Evolutionary conservation across 2,797 vertebrate species (phyloP), one percentile per base, ranked within the genome.

Genomic region (Threskiornis aethiopicus): DNA sequence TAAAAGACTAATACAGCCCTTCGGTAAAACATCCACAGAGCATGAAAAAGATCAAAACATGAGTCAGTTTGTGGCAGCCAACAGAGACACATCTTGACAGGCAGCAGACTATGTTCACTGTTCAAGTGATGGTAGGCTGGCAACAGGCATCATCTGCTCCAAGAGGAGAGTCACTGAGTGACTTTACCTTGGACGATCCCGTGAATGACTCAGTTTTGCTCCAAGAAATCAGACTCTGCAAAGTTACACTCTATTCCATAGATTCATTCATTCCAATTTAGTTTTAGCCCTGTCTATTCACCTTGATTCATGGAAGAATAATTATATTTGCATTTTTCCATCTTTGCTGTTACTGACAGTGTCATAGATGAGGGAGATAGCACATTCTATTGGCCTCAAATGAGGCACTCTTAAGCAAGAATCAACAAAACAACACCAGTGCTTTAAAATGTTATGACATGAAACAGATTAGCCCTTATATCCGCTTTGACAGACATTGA

Each of bases 1-100:
- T 49, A 59, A 65, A 65, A 65, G 37, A 71, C 39, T 44, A 77
- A 67, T 13, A 84, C 29, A 89, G 54, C 35, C 31, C 54, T 77
- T 90, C 21, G 80, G 47, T 24, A 83, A 75, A 87, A 81, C 3
- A 5, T 55, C 29, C 44, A 26, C 20, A 59, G 61, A 75, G 29
- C 5, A 51, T 10, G 24, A 69, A 70, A 89, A 91, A 88, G 78
- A 84, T 51, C 55, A 85, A 87, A 89, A 57, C 8, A 70, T 33
- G 73, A 95, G 51, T 80, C 84, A 86, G 72, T 59, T 76, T 75
- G 76, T 64, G 64, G 89, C 79, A 95, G 87, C 42, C 83, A 88
- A 51, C 26, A 87, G 58, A 84, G 70, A 89, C 47, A 11, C 59
- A 87, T 79, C 67, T 65, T 89, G 94, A 86, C 77, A 86, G 72